phyloP scores from a whole-genome alignment of 1,140 invertebrate species.

The Drosophila miranda region DNA sequence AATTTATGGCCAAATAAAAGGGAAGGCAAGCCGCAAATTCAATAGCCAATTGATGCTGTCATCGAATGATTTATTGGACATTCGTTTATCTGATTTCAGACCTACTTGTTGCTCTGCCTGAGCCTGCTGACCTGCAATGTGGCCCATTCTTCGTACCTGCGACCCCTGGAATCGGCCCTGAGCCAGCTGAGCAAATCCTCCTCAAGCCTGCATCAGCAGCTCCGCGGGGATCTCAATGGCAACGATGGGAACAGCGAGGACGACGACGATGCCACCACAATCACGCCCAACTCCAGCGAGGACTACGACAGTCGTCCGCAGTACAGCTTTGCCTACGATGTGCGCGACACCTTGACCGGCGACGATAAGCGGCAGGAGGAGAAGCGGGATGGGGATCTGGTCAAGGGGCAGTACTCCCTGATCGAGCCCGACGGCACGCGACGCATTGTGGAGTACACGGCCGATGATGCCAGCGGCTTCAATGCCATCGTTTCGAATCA shows the following conservation, averaged over 20 bases:
- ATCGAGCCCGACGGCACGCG: constrained; percentile 85
- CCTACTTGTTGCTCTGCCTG: constrained; percentile 70
- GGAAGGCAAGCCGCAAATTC: constrained; percentile 6
- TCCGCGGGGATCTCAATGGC: constrained; percentile 40
- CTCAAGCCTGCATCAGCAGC: constrained; percentile 50
- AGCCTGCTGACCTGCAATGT: constrained; percentile 68
- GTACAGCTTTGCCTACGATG: constrained; percentile 83
- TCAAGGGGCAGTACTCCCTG: constrained; percentile 84
- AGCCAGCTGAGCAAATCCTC: constrained; percentile 57
- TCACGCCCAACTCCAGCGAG: constrained; percentile 63
- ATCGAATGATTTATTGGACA: constrained; percentile 50
- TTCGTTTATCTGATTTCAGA: constrained; percentile 40
- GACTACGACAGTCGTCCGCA: constrained; percentile 84
- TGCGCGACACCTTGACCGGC: constrained; percentile 83
- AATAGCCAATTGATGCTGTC: constrained; percentile 65
- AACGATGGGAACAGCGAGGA: constrained; percentile 34
- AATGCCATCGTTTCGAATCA: constrained; percentile 85
- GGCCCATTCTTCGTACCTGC: constrained; percentile 64
- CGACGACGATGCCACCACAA: constrained; percentile 63
- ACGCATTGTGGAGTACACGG: constrained; percentile 84
- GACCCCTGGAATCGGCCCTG: constrained; percentile 54
- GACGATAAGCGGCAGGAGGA: constrained; percentile 84
- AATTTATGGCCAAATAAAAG: constrained; percentile 46
- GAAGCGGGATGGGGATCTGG: constrained; percentile 83
- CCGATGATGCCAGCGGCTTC: constrained; percentile 84